These are phyloP conservation scores for Acleris laterana DNA, from an alignment of 2,888 invertebrate genomes.

Conservation along the genomic window DNA sequence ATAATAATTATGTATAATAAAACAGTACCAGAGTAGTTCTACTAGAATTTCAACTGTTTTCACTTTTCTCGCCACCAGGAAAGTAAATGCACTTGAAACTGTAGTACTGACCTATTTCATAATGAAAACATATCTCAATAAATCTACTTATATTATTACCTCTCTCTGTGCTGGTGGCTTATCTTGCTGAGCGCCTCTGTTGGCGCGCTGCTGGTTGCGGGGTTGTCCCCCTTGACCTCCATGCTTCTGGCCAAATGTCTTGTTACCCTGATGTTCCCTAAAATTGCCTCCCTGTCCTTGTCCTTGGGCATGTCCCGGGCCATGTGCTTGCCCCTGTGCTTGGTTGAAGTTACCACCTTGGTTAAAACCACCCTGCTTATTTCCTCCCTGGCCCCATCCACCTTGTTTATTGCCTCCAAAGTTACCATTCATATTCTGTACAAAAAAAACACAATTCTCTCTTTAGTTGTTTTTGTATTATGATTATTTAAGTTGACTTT, in stretches of 20 bases:
- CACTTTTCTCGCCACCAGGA: too few species aligned
- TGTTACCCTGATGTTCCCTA: slow-evolving; percentile 51
- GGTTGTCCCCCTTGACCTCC: slow-evolving; percentile 44
- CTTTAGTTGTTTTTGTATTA: too few species aligned
- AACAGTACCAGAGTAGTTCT: too few species aligned
- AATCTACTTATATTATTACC: slow-evolving; percentile 46
- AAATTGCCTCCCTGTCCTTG: slow-evolving; percentile 37
- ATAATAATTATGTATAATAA: too few species aligned
- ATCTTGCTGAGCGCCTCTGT: slow-evolving; percentile 55
- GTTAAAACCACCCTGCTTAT: too few species aligned
- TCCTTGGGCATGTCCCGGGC: slow-evolving; percentile 13
- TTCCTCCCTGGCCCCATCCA: slow-evolving; percentile 57
- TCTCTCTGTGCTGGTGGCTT: slow-evolving; percentile 69
- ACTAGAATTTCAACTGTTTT: too few species aligned
- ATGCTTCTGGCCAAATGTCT: slow-evolving; percentile 49
- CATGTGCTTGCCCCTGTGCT: slow-evolving; percentile 31
- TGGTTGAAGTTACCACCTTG: too few species aligned
- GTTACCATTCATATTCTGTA: slow-evolving; percentile 71
- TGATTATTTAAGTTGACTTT: too few species aligned
- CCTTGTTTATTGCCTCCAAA: slow-evolving; percentile 67
- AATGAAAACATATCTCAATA: neutral
- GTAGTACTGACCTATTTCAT: too few species aligned
- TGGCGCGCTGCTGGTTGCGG: slow-evolving; percentile 54
- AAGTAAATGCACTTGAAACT: too few species aligned
- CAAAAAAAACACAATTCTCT: slow-evolving; percentile 11